These are phyloP conservation scores for Apomyelois bistriatella DNA, from an alignment of 2,888 invertebrate genomes.

Conservation along the genomic window DNA sequence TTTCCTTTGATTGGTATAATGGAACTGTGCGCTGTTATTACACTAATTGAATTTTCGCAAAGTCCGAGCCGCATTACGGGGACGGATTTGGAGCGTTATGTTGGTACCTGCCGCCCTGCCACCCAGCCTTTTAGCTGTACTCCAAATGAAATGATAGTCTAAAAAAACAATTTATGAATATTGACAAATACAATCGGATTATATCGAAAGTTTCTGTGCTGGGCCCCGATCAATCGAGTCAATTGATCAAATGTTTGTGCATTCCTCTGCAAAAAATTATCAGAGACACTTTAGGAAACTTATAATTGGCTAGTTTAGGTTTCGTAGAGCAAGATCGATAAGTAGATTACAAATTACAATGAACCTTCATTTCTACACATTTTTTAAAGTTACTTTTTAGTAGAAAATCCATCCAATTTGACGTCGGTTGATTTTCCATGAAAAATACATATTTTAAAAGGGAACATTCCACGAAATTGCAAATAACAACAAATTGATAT, in stretches of 20 bases:
- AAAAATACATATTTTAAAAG: no score
- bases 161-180: constrained; percentile 2
- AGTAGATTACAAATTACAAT: no score
- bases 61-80: constrained; percentile 41
- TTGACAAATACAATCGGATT: neutral
- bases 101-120: constrained; percentile 8
- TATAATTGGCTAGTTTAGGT: no score
- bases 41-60: constrained; percentile 72
- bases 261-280: no score
- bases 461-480: no score
- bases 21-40: constrained; percentile 70
- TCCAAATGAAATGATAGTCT: neutral
- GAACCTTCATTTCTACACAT: neutral
- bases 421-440: no score
- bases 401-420: no score
- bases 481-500: no score
- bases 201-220: neutral
- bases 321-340: no score
- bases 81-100: constrained; percentile 17
- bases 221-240: neutral
- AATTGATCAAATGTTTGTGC: no score
- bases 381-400: no score
- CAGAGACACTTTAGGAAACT: no score
- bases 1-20: constrained; percentile 75
- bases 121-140: neutral